Percentiles rank a stretch among this genome's conserved stretches.
Conservation (phyloP, 2,888 invertebrate genomes). For the Xestoiulus laeticollis region DNA sequence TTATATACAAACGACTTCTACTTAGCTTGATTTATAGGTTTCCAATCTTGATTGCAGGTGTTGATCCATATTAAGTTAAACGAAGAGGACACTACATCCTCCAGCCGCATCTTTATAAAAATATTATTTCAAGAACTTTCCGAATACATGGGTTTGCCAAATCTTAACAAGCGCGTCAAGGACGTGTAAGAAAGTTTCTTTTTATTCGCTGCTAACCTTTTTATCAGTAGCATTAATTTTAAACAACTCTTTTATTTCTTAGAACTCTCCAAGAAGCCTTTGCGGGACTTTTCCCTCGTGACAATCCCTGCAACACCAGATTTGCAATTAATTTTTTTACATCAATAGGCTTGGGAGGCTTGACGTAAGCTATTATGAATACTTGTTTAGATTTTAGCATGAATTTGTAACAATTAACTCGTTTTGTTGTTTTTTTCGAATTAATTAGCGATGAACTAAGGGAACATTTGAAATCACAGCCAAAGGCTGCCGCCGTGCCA, state of each 20-base stretch:
- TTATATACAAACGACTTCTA: neutral
- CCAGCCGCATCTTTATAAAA: constrained; percentile 97
- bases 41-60: constrained; percentile 68
- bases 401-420: constrained; percentile 25
- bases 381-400: constrained; percentile 16
- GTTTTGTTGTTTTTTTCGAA: neutral
- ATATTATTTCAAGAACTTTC: constrained; percentile 96
- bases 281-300: constrained; percentile 91
- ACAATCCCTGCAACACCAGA: constrained; percentile 94
- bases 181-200: constrained; percentile 76
- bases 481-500: constrained; percentile 62
- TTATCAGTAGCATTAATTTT: neutral
- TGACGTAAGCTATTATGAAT: constrained; percentile 73
- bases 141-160: constrained; percentile 94
- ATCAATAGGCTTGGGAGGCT: constrained; percentile 93
- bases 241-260: constrained; percentile 57
- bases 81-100: constrained; percentile 97
- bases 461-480: constrained; percentile 84
- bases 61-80: constrained; percentile 88
- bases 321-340: constrained; percentile 99
- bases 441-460: constrained; percentile 77
- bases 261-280: constrained; percentile 87
- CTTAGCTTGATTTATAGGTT: constrained; percentile 41
- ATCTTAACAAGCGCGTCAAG: constrained; percentile 87
- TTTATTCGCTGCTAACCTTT: neutral